phyloP scores from a whole-genome alignment of 2,797 vertebrate genomes.

The Oreochromis grahami region DNA sequence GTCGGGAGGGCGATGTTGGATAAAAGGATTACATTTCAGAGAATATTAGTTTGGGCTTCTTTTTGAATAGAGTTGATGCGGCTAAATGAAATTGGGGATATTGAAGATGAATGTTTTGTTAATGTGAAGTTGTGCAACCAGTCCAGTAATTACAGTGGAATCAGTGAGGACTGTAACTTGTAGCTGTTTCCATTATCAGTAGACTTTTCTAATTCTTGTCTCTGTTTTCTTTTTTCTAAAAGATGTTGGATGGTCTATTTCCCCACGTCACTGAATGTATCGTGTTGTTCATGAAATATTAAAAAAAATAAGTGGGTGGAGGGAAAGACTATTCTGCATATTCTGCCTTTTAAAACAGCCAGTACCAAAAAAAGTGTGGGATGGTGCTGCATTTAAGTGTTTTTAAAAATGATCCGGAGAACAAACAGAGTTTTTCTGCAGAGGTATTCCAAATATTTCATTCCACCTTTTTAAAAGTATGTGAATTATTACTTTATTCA shows the following conservation, averaged over 20 bases:
- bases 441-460: not conserved
- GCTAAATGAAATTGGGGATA: not conserved
- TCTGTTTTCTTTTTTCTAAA: not conserved
- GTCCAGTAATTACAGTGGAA: not conserved
- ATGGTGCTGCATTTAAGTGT: not conserved
- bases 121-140: not conserved
- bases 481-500: not conserved
- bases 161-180: not conserved
- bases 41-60: not conserved
- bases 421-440: not conserved
- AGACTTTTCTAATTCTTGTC: not conserved
- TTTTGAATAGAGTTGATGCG: not conserved
- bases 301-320: not conserved
- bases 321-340: not conserved
- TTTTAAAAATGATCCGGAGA: not conserved
- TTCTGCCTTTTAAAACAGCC: not conserved
- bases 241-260: not conserved
- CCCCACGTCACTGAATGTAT: not conserved
- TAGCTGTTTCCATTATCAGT: not conserved
- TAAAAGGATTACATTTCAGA: not conserved
- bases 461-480: not conserved
- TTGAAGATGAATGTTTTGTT: not conserved
- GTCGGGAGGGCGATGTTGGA: not conserved
- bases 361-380: not conserved
- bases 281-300: not conserved